A percentile compares a stretch with the other conserved stretches of the same genome.
Conservation (phyloP, 2,797 vertebrate genomes). For the Pseudochaenichthys georgianus region DNA sequence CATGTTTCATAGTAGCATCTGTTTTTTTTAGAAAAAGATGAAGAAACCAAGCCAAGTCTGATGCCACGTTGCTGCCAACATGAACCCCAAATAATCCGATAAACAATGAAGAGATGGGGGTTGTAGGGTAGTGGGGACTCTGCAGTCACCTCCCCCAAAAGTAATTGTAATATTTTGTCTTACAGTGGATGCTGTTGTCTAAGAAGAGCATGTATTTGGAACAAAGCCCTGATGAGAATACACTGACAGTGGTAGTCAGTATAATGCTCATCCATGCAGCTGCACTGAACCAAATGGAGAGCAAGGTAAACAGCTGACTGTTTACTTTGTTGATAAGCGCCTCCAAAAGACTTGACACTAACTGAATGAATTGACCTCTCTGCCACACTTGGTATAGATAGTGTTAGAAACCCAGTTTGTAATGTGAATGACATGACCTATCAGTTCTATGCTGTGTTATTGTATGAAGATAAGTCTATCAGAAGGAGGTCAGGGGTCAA, state of each 20-base stretch:
- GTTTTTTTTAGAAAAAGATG: slow-evolving; percentile 1
- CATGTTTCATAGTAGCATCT: slow-evolving; percentile 6
- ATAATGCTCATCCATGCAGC: slow-evolving; percentile 24
- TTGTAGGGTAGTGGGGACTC: not conserved
- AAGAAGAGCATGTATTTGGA: slow-evolving; percentile 8
- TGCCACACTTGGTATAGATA: not conserved
- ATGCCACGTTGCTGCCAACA: slow-evolving; percentile 6
- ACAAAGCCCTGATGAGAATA: slow-evolving; percentile 4
- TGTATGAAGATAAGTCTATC: slow-evolving; percentile 11
- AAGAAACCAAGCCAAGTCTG: not conserved
- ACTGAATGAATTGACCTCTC: slow-evolving; percentile 17
- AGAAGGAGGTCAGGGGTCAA: slow-evolving; percentile 12
- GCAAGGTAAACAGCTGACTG: slow-evolving; percentile 50
- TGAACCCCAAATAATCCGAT: slow-evolving; percentile 13
- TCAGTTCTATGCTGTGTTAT: slow-evolving; percentile 1
- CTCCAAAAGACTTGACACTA: slow-evolving; percentile 31
- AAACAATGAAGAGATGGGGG: slow-evolving; percentile 12
- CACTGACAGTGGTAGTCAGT: slow-evolving; percentile 23
- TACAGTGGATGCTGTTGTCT: slow-evolving; percentile 20
- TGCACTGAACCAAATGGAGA: slow-evolving; percentile 31
- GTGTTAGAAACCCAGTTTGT: slow-evolving; percentile 1
- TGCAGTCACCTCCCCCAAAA: slow-evolving; percentile 8
- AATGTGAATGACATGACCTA: slow-evolving; percentile 6
- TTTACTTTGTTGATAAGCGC: slow-evolving; percentile 59
- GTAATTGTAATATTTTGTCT: slow-evolving; percentile 17